Evolutionary conservation across 2,797 vertebrate genomes (phyloP), one percentile per base, ranked within the genome.

Genomic region (Poeciliopsis gracilis): DNA sequence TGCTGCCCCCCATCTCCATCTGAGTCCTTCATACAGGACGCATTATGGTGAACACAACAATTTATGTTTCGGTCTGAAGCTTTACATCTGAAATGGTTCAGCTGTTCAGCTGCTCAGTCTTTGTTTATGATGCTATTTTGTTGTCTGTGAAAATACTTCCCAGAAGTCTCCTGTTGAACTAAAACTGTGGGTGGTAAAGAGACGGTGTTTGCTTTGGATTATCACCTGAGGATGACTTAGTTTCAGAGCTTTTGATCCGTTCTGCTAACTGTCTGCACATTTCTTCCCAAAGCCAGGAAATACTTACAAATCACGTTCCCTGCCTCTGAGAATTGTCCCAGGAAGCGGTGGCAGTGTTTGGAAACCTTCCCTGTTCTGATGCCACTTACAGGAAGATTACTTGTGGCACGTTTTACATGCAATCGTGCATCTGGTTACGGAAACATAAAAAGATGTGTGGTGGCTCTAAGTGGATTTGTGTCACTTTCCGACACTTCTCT

Each of bases 281-380:
- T 88, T 82, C 30, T 76, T 71, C 84, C 81, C 77, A 86, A 85
- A 74, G 69, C 70, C 55, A 84, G 89, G 84, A 89, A 91, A 90
- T 69, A 82, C 33, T 57, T 78, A 82, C 63, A 61, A 77, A 79
- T 78, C 66, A 77, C 66, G 82, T 84, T 45, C 59, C 30, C 9
- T 57, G 12, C 45, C 66, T 28, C 71, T 57, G n/a, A 67, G 55
- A 5, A 61, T 51, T 83, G 85, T 85, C 78, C 75, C 77, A 78
- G 79, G 73, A 85, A 77, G 81, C 57, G 82, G 79, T 72, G 6
- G 71, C 85, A 45, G 66, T 83, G 12, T 4, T 2, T 71, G 74
- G 76, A 79, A 80, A 78, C 80, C 78, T 46, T 81, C 33, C 49
- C 30, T 77, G 28, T 69, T 47, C 57, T 74, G 79, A 57, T 30